phyloP scores from a whole-genome alignment of 2,113 vertebrate species.

The Phrynosoma blainvillii region DNA sequence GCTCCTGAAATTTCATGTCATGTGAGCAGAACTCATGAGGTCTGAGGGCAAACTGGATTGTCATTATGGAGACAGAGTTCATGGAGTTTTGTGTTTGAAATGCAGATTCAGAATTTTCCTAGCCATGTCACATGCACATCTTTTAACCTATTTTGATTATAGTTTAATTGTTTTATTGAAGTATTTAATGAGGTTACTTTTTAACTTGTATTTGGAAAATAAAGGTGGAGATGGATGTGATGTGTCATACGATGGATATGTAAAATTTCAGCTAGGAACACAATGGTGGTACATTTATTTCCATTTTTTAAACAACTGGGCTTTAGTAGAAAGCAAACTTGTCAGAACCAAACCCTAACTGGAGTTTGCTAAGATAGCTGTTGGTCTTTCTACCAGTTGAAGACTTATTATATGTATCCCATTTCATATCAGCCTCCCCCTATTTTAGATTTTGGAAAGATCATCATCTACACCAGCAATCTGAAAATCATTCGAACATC shows the following conservation, averaged over 20 bases:
- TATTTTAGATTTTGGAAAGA: constrained; percentile 93
- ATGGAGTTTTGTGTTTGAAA: not conserved
- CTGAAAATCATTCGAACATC: constrained; percentile 92
- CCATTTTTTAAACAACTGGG: too few species aligned
- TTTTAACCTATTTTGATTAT: fast-evolving
- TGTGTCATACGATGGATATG: not conserved
- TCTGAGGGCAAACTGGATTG: not conserved
- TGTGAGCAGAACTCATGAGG: not conserved
- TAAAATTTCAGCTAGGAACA: not conserved
- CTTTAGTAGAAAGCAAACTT: not conserved
- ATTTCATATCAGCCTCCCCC: constrained; percentile 73
- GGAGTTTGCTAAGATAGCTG: fast-evolving
- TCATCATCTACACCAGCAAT: constrained; percentile 97
- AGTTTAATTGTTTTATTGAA: not conserved
- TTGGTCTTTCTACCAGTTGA: not conserved
- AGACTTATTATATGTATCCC: not conserved
- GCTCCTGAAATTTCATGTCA: not conserved
- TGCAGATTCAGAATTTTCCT: not conserved
- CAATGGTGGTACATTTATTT: not conserved
- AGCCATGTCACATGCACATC: not conserved
- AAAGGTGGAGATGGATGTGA: not conserved
- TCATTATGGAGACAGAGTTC: not conserved
- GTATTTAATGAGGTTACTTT: not conserved
- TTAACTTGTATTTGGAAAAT: not conserved
- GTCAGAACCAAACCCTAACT: not conserved